phyloP scores from a whole-genome alignment of 2,797 vertebrate genomes.

The Acipenser transmontanus region DNA sequence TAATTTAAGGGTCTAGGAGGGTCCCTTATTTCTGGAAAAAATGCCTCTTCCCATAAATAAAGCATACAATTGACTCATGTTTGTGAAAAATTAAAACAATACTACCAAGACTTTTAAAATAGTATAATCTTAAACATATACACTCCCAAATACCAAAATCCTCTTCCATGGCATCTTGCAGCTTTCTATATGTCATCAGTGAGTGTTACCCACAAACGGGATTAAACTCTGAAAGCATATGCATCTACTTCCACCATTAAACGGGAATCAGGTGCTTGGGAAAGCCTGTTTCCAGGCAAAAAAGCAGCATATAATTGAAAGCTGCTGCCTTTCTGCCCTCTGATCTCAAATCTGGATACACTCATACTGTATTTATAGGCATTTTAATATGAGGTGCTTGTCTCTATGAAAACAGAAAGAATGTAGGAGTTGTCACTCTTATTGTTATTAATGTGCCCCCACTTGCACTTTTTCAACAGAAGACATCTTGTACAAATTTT shows the following conservation, averaged over 20 bases:
- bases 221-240: constrained; percentile 50
- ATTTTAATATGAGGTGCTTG: constrained; percentile 20
- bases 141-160: constrained; percentile 14
- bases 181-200: constrained; percentile 59
- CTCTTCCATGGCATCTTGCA: constrained; percentile 44
- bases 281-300: constrained; percentile 46
- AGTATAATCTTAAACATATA: not conserved
- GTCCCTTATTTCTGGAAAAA: too few species aligned
- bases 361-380: constrained; percentile 34
- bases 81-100: too few species aligned
- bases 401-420: constrained; percentile 32
- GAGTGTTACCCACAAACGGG: constrained; percentile 59
- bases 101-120: too few species aligned
- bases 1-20: too few species aligned
- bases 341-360: constrained; percentile 40
- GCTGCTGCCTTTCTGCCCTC: constrained; percentile 41
- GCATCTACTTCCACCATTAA: constrained; percentile 66
- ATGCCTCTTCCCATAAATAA: too few species aligned
- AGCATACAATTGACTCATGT: too few species aligned
- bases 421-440: constrained; percentile 32
- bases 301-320: constrained; percentile 59
- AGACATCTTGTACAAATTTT: too few species aligned
- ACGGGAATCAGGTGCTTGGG: constrained; percentile 72
- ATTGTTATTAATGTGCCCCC: constrained; percentile 38
- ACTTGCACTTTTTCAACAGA: constrained; percentile 38